Conservation (phyloP, 2,113 vertebrate species). For the Amphiprion ocellaris region DNA sequence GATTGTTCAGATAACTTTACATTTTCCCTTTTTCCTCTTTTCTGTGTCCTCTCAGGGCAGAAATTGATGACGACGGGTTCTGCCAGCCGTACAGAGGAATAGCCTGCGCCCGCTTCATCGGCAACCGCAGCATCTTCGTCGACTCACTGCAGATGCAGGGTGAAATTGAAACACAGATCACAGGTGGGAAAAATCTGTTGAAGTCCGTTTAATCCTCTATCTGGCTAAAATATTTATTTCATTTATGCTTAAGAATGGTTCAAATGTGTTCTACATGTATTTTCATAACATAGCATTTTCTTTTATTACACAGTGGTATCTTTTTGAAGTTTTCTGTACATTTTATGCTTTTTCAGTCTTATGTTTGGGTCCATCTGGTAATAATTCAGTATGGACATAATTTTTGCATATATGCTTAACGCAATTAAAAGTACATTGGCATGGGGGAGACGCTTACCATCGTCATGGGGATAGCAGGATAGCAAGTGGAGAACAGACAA, state of each 20-base stretch:
- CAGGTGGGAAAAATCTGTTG: constrained; percentile 83
- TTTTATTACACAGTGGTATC: too few relatives aligned
- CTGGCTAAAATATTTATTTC: background rate
- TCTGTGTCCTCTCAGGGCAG: constrained; percentile 84
- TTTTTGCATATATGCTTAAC: too few relatives aligned
- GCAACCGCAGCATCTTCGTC: constrained; percentile 97
- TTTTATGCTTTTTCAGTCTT: too few relatives aligned
- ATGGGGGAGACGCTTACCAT: too few relatives aligned
- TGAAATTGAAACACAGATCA: constrained; percentile 98
- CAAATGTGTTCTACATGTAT: too few relatives aligned
- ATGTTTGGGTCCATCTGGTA: too few relatives aligned
- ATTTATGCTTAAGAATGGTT: background rate
- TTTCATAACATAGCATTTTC: too few relatives aligned
- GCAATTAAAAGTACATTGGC: too few relatives aligned
- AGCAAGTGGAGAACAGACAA: too few relatives aligned
- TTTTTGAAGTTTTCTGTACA: too few relatives aligned
- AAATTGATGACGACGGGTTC: constrained; percentile 96
- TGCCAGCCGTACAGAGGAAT: constrained; percentile 99
- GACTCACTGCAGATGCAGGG: constrained; percentile 99
- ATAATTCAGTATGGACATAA: too few relatives aligned
- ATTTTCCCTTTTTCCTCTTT: background rate
- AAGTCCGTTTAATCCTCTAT: background rate
- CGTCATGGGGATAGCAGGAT: too few relatives aligned
- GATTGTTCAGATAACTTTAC: background rate
- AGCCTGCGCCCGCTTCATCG: constrained; percentile 96